These are phyloP conservation scores for Monochamus alternatus DNA, from an alignment of 2,888 invertebrate species.

Conservation along the genomic window DNA sequence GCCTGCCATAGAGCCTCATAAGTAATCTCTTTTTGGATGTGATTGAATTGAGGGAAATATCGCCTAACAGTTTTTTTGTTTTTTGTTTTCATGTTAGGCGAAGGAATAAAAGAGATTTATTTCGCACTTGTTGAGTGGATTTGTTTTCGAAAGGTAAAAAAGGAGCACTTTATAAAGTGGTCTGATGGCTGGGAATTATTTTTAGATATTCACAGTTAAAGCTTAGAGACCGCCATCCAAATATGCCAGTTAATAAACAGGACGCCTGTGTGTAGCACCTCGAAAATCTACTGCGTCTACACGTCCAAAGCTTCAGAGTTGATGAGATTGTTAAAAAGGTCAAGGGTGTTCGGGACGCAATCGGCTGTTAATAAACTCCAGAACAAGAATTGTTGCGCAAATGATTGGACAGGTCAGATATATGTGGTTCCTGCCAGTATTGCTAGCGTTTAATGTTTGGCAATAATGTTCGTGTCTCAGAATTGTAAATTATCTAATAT, in stretches of 20 bases:
- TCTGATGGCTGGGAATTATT: too few relatives aligned
- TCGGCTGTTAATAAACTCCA: constrained; percentile 24
- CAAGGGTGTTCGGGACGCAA: constrained; percentile 10
- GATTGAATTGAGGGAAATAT: too few relatives aligned
- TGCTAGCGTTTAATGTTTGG: background rate
- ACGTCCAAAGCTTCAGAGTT: constrained; percentile 10
- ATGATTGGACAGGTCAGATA: constrained; percentile 25
- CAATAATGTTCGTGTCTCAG: too few relatives aligned
- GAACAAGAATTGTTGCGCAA: constrained; percentile 18
- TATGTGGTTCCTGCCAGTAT: constrained; percentile 9
- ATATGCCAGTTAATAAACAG: constrained; percentile 2
- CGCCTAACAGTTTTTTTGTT: too few relatives aligned
- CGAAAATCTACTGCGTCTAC: constrained; percentile 23
- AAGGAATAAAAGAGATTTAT: too few relatives aligned
- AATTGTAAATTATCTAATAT: too few relatives aligned
- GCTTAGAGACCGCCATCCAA: background rate
- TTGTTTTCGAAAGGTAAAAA: too few relatives aligned
- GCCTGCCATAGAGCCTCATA: too few relatives aligned
- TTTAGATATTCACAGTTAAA: background rate
- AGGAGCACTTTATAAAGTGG: too few relatives aligned
- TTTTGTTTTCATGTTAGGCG: too few relatives aligned
- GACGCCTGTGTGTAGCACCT: constrained; percentile 24
- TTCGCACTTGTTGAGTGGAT: too few relatives aligned
- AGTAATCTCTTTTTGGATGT: too few relatives aligned
- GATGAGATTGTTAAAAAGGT: constrained; percentile 28